Evolutionary conservation across 2,888 invertebrate genomes (phyloP), one percentile per base, ranked within the genome.

Genomic region (Tiliacea aurago): DNA sequence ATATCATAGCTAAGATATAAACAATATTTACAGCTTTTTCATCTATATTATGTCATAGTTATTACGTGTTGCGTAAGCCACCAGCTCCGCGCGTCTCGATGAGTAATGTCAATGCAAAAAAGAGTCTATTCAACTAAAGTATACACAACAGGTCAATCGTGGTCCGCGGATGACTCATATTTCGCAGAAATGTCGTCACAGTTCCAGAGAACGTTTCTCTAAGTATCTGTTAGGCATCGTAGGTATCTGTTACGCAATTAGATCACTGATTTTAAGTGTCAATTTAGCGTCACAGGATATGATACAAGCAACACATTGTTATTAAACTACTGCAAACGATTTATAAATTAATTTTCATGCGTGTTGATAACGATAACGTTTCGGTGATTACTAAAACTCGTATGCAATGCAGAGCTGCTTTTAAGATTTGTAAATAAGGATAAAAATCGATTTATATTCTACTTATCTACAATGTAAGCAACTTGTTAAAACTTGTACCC

Each of bases 51-150:
- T 85, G 83, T 81, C 75, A 73, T 73, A 71, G 80, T 49, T 59
- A 86, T 91, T 91, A 90, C 90, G 89, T 90, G 87, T 89, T 70
- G 83, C 78, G 86, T 85, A 86, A 88, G 82, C 90, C 90, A 89
- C 89, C 89, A 88, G 85, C 88, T 87, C 84, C 79, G 74, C 79
- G 83, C 86, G 90, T 89, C 92, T 70, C 92, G 93, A 93, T 95
- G 95, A 95, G 91, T 95, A 95, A 95, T 91, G 81, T 86, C 86
- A 82, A 88, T 90, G 92, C 90, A 93, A 94, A 95, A 94, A 94
- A 94, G 76, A 81, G 78, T 73, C 84, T 85, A 87, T 89, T 89
- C 88, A 87, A 90, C 88, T 87, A 83, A 83, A 84, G 74, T 70
- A 78, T 68, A 73, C 80, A 84, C 84, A 92, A 90, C 90, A 90